Evolutionary conservation across 2,888 invertebrate species (phyloP).

Genomic region (Drosophila robusta): DNA sequence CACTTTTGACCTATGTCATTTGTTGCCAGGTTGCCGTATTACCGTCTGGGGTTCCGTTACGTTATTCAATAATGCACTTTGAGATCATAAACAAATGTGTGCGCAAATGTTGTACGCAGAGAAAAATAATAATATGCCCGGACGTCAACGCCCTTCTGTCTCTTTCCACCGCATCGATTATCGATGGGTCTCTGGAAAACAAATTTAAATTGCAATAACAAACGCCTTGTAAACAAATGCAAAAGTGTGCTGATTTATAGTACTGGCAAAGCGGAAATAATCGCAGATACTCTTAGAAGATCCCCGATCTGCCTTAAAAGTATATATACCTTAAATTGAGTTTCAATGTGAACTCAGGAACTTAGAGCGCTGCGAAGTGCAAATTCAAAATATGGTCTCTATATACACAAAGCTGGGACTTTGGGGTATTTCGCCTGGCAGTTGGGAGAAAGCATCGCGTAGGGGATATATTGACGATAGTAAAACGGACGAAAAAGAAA

Average conservation of each 20-base stretch:
- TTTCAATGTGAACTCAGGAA: too few relatives aligned
- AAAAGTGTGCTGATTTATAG: background rate
- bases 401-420: too few relatives aligned
- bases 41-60: background rate
- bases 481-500: background rate
- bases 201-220: constrained; percentile 12
- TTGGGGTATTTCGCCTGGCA: too few relatives aligned
- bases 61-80: constrained; percentile 40
- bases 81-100: constrained; percentile 22
- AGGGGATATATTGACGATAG: background rate
- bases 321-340: too few relatives aligned
- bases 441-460: background rate
- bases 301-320: too few relatives aligned
- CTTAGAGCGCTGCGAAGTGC: too few relatives aligned
- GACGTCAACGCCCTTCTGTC: constrained; percentile 33
- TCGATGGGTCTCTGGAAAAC: constrained; percentile 23
- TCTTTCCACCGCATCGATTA: constrained; percentile 27
- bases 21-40: background rate
- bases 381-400: too few relatives aligned
- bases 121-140: constrained; percentile 1
- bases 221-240: constrained; percentile 1
- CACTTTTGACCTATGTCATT: background rate
- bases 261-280: background rate
- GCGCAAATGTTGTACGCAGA: constrained; percentile 15
- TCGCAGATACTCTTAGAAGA: background rate